These are phyloP conservation scores for Oryzaephilus surinamensis DNA, from an alignment of 1,140 invertebrate genomes.

Conservation along the genomic window DNA sequence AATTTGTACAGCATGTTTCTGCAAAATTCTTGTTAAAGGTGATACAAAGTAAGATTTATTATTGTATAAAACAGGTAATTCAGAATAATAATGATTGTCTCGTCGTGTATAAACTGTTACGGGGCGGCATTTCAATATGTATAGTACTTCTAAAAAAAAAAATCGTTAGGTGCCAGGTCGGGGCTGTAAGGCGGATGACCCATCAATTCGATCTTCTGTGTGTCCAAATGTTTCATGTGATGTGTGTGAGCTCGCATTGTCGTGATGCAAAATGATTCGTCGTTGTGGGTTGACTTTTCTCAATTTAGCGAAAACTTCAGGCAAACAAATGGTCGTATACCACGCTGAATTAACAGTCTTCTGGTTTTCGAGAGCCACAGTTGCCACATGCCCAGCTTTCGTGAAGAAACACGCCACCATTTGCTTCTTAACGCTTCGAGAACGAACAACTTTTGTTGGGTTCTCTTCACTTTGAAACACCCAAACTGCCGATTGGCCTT, in stretches of 20 bases:
- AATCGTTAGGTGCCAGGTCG: constrained; percentile 27
- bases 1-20: too few species aligned
- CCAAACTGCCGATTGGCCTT: constrained; percentile 8
- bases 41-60: background rate
- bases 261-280: constrained; percentile 25
- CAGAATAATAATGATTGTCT: too few species aligned
- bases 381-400: constrained; percentile 20
- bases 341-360: background rate
- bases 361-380: constrained; percentile 9
- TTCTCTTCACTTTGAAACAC: constrained; percentile 28
- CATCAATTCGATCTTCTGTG: constrained; percentile 22
- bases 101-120: too few species aligned
- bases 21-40: background rate
- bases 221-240: constrained; percentile 15
- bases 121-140: too few species aligned
- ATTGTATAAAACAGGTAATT: too few species aligned
- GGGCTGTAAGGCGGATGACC: constrained; percentile 28
- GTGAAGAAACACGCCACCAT: constrained; percentile 23
- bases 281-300: constrained; percentile 15
- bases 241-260: constrained; percentile 24
- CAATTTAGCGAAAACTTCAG: constrained; percentile 15
- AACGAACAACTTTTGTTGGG: constrained; percentile 29
- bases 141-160: background rate
- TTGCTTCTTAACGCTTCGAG: constrained; percentile 25
- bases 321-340: constrained; percentile 16